These are phyloP conservation scores for Microcebus griseorufus DNA, from an alignment of 2,113 vertebrate genomes.

Conservation along the genomic window DNA sequence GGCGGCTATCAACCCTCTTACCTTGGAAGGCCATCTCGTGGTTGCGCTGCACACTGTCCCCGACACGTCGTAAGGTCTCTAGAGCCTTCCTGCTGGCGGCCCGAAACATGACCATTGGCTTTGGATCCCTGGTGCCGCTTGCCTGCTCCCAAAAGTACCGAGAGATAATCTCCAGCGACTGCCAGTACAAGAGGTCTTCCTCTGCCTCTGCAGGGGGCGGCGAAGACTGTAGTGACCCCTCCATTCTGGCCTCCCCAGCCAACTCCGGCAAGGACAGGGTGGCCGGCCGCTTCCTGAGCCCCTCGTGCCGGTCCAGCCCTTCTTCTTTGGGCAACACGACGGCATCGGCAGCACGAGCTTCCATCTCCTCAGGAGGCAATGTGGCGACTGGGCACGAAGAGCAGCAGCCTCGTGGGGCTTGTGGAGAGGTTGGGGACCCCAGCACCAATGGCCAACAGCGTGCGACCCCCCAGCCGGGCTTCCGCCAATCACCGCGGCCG, in stretches of 20 bases:
- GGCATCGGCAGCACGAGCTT: conserved; percentile 11
- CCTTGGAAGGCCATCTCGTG: conserved; percentile 92
- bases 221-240: conserved; percentile 83
- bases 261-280: conserved; percentile 44
- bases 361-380: neutral
- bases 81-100: conserved; percentile 75
- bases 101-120: conserved; percentile 13
- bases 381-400: neutral
- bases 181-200: conserved; percentile 77
- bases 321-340: conserved; percentile 79
- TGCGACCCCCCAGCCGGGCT: conserved; percentile 34
- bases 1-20: conserved; percentile 57
- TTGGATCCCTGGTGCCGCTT: conserved; percentile 59
- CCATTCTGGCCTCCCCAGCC: neutral
- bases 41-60: conserved; percentile 85
- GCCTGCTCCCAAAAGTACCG: conserved; percentile 80
- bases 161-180: conserved; percentile 86
- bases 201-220: conserved; percentile 80
- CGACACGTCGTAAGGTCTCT: conserved; percentile 88
- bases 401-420: neutral
- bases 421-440: conserved; percentile 15
- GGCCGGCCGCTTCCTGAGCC: conserved; percentile 29
- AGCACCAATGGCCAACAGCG: conserved; percentile 69
- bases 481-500: conserved; percentile 35
- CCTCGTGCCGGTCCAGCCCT: conserved; percentile 86